phyloP scores from a whole-genome alignment of 2,888 invertebrate genomes.

The Pyrocoelia pectoralis region DNA sequence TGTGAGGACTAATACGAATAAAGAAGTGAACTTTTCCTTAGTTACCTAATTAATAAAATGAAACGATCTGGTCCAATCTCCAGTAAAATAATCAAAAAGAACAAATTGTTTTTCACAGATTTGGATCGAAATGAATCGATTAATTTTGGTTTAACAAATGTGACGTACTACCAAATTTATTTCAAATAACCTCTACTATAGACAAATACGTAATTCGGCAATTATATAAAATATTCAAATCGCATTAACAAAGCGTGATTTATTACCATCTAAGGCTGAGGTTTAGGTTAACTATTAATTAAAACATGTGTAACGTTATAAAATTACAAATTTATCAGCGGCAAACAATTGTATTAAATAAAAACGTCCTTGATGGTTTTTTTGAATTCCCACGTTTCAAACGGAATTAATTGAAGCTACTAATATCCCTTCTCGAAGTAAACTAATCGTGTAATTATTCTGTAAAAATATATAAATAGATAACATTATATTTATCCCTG shows the following conservation, averaged over 20 bases:
- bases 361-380: constrained; percentile 7
- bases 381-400: background rate
- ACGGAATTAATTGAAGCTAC: background rate
- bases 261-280: background rate
- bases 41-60: too few species aligned
- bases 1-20: too few species aligned
- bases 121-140: too few species aligned
- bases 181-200: background rate
- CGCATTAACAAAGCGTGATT: background rate
- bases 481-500: background rate
- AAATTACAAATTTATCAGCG: constrained; percentile 5
- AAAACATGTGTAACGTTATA: background rate
- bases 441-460: background rate
- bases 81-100: too few species aligned
- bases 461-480: background rate
- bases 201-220: background rate
- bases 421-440: background rate
- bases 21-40: too few species aligned
- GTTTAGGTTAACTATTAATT: background rate
- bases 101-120: too few species aligned
- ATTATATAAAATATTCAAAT: background rate
- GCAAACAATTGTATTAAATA: constrained; percentile 1
- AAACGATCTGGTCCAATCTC: too few species aligned
- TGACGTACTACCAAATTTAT: too few species aligned
- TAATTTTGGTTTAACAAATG: too few species aligned